Evolutionary conservation across 2,888 invertebrate species (phyloP), one percentile per base, ranked within the genome.

Genomic region (Dexiosoma caninum): DNA sequence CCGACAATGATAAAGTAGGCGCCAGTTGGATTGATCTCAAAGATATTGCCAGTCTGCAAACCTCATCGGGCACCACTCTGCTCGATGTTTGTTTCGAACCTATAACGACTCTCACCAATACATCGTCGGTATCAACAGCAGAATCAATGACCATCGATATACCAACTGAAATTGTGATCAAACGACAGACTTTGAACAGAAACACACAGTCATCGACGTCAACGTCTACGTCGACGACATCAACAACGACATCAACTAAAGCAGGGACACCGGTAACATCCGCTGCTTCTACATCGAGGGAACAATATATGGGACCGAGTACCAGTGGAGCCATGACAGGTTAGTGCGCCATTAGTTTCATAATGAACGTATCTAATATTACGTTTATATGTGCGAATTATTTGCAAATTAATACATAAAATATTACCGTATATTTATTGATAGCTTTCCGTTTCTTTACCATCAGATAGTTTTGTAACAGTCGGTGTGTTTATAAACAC

Each of bases 21-120:
- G 89, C 89, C 77, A 89, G 89, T 71, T 89, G 89, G 89, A 89
- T 89, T 21, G 89, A 89, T 82, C 80, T 89, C 27, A 89, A 89
- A 83, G 89, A 89, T 37, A 89, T 89, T 55, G 89, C 89, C 0
- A 89, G 88, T 0, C 49, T 89, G 80, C 89, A 89, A 69, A 85
- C 89, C 2, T 83, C 82, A 2, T 64, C 78, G 44, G 82, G 78
- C 4, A 66, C 86, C 9, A 87, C 87, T 2, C 42, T 87, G 59
- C 79, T 88, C 72, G 88, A 87, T 76, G 88, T 87, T 0, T 87
- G 88, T 81, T 88, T 88, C 27, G 88, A 88, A 66, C 81, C 86
- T 21, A 40, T 81, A 10, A 40, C 81, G 37, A 44, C 80, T 12
- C 71, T 81, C 12, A 77, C 84, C 67, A 83, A 84, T 69, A 81